These are phyloP conservation scores for Columba guinea DNA, from an alignment of 2,797 vertebrate genomes.

Conservation along the genomic window DNA sequence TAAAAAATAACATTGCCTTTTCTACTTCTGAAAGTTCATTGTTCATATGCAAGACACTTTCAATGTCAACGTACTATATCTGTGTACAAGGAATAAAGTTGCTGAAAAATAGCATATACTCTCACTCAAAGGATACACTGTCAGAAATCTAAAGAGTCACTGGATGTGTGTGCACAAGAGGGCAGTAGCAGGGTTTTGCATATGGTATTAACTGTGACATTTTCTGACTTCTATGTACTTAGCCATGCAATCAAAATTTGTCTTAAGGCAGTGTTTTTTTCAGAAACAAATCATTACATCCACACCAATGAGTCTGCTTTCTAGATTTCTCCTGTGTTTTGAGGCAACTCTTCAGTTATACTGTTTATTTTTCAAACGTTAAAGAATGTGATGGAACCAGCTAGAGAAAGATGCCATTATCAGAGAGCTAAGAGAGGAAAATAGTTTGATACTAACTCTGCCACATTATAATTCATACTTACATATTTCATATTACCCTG, in stretches of 20 bases:
- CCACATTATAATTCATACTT: background rate
- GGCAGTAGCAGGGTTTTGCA: slow-evolving; percentile 58
- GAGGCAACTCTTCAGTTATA: background rate
- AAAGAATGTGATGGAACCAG: background rate
- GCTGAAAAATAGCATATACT: background rate
- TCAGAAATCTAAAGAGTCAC: background rate
- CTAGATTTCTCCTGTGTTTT: background rate
- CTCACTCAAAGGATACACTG: background rate
- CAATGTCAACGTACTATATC: background rate
- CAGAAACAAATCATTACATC: background rate
- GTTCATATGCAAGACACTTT: background rate
- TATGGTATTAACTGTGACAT: background rate
- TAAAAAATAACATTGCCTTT: background rate
- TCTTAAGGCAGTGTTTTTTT: background rate
- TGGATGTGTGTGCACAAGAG: slow-evolving; percentile 58
- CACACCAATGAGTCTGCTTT: background rate
- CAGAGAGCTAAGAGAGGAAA: background rate
- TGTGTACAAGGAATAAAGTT: background rate
- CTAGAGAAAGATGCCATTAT: background rate
- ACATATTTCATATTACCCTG: background rate
- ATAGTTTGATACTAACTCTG: background rate
- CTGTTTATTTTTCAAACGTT: background rate
- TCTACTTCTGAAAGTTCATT: background rate
- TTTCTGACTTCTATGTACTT: slow-evolving; percentile 2
- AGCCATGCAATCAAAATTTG: background rate